Base-by-base conservation (phyloP, 2,113 vertebrate species). In the Prochilodus magdalenae region DNA sequence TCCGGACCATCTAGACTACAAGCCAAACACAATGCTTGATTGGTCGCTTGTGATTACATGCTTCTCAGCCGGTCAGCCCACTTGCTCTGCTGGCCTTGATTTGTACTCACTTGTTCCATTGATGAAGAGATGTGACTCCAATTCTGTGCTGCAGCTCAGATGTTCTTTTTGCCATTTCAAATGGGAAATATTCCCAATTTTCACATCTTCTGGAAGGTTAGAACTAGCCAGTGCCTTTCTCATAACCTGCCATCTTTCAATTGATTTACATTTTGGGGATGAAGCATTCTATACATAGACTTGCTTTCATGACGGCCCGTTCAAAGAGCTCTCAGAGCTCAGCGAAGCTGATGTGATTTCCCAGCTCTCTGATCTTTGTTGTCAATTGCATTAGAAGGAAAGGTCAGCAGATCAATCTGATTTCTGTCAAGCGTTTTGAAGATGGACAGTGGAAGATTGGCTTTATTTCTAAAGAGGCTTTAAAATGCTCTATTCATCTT, bases 341-440 rank as follows among this genome's bases (percentile, higher is more conserved):
- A 60, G 81, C 81, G 53, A 63, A 63, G 72, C 60, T 78, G 71
- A 90, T 88, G 77, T 83, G 70, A 83, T 90, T 82, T 86, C 55
- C 47, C 47, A 18, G 62, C 72, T 59, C 62, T 81, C 59, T 84
- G 84, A 90, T 88, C 26, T 82, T 69, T 80, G 53, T 53, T 83
- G 75, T 88, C 85, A 87, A 87, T 87, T 88, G 77, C 53, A 85
- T 91, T 87, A 81, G 81, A 36, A 73, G 85, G 72, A 84, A 87
- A 89, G 85, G 86, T 92, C 88, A 92, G 24, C 63, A 59, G 80
- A 89, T 92, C 84, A 81, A 86, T 89, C 70, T 36, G 60, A 85
- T 79, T 86, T 79, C 75, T 79, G 59, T 65, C 69, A 71, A 47
- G 57, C 29, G 74, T 85, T 85, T 85, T 81, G 77, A 85, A 83